Conservation (phyloP, 2,113 vertebrate genomes). For the Callochromis pleurospilus region DNA sequence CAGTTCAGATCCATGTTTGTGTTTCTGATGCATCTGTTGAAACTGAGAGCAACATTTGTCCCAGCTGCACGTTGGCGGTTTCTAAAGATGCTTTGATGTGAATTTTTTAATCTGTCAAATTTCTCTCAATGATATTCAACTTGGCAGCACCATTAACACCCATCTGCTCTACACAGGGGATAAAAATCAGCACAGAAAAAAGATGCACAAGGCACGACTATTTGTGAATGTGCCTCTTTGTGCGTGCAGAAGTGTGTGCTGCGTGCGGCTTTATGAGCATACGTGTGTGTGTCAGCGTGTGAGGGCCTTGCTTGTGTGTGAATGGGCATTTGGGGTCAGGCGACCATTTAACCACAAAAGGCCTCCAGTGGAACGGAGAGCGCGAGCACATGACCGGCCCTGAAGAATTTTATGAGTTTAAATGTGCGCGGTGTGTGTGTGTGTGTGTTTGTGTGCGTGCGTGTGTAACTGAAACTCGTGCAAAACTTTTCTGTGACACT, state of each 20-base stretch:
- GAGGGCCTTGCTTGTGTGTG: background rate
- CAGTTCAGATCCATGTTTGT: background rate
- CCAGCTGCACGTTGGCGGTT: slow-evolving; percentile 7
- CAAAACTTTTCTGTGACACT: background rate
- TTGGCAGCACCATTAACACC: background rate
- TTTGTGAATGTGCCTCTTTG: background rate
- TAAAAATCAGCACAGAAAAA: background rate
- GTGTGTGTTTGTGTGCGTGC: fast-evolving
- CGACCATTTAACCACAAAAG: slow-evolving; percentile 2
- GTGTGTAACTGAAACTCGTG: background rate
- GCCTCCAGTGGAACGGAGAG: background rate
- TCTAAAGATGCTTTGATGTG: slow-evolving; percentile 11
- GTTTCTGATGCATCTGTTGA: slow-evolving; percentile 3
- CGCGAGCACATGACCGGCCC: background rate
- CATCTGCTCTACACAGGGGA: background rate
- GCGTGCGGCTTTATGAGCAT: background rate
- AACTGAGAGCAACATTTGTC: background rate
- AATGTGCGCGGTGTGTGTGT: background rate
- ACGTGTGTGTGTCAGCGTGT: background rate
- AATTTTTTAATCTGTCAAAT: slow-evolving; percentile 27
- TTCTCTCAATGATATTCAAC: slow-evolving; percentile 7
- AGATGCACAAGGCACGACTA: background rate
- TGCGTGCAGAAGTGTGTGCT: background rate
- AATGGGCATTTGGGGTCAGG: background rate
- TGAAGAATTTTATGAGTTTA: background rate